Evolutionary conservation across 2,113 vertebrate species (phyloP).

Genomic region (Phainopepla nitens): DNA sequence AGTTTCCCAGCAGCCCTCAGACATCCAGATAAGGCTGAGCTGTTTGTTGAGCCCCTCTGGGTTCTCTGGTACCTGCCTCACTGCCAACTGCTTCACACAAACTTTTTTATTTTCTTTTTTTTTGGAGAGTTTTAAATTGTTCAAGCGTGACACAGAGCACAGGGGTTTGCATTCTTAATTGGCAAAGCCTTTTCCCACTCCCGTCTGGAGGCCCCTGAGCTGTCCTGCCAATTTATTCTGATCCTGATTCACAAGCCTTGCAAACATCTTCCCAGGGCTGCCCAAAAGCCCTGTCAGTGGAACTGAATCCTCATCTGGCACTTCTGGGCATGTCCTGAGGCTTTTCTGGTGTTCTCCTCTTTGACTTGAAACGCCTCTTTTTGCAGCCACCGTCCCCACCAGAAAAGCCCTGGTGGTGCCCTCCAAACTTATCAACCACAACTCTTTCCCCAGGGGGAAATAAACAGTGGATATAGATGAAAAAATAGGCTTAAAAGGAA

Average conservation of each 20-base stretch:
- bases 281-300: neutral
- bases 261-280: slow-evolving; percentile 10
- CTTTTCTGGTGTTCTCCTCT: neutral
- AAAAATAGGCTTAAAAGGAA: neutral
- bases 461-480: neutral
- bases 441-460: neutral
- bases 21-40: slow-evolving; percentile 48
- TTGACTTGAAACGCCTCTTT: neutral
- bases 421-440: neutral
- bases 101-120: neutral
- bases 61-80: slow-evolving; percentile 19
- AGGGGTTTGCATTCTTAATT: slow-evolving; percentile 53
- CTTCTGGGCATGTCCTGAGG: neutral
- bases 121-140: neutral
- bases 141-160: slow-evolving; percentile 10
- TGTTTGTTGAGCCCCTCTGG: slow-evolving; percentile 38
- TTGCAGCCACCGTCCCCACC: neutral
- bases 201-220: neutral
- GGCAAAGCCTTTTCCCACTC: slow-evolving; percentile 28
- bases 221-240: slow-evolving; percentile 30
- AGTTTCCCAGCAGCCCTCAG: slow-evolving; percentile 45
- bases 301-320: neutral
- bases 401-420: neutral
- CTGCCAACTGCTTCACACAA: slow-evolving; percentile 23
- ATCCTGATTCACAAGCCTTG: neutral